A percentile compares a stretch with the other conserved stretches of the same genome.
These are phyloP conservation scores for Tupaia tana DNA, from an alignment of 2,113 vertebrate species.

Conservation along the genomic window DNA sequence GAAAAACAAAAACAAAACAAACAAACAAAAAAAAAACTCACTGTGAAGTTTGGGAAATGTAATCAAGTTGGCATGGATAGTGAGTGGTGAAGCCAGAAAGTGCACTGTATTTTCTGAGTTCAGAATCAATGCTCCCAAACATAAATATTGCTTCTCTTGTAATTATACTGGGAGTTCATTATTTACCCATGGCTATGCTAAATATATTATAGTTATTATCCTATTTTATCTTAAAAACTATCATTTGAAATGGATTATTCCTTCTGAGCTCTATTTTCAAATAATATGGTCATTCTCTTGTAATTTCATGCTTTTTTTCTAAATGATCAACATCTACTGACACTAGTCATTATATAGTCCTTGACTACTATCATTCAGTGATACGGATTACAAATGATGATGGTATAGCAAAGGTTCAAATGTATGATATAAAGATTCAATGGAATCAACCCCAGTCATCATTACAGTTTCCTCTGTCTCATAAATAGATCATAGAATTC, in stretches of 20 bases:
- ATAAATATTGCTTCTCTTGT: not conserved
- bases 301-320: not conserved
- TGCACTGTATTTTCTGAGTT: not conserved
- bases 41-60: no score
- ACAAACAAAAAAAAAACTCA: no score
- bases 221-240: not conserved
- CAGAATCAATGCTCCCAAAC: not conserved
- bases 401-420: not conserved
- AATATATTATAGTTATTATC: not conserved
- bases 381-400: not conserved
- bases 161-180: no score
- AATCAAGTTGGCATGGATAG: not conserved
- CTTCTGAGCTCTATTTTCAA: not conserved
- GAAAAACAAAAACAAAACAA: no score
- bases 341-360: not conserved
- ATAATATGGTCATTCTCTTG: no score
- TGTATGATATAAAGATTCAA: not conserved
- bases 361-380: not conserved
- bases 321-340: not conserved
- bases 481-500: not conserved
- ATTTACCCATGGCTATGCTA: not conserved
- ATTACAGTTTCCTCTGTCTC: no score
- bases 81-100: not conserved
- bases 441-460: not conserved
- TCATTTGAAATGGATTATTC: not conserved